These are phyloP conservation scores for Notothenia rossii DNA, from an alignment of 2,113 vertebrate genomes.

Conservation along the genomic window DNA sequence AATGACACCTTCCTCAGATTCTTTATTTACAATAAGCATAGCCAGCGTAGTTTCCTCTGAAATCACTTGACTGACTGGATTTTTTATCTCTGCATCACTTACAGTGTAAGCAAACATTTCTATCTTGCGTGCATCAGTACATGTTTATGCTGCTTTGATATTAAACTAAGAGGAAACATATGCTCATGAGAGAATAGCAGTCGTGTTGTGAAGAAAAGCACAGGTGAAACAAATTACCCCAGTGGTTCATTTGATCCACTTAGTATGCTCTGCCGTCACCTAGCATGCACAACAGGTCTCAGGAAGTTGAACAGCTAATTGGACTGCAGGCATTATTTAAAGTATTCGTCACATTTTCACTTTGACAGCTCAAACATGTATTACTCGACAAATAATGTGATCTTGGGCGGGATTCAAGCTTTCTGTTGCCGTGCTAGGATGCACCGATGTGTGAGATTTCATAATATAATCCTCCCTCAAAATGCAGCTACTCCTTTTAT, in stretches of 20 bases:
- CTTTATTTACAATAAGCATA: neutral
- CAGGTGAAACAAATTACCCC: neutral
- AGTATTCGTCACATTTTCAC: neutral
- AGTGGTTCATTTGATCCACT: slow-evolving; percentile 1
- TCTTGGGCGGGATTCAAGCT: neutral
- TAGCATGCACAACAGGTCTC: neutral
- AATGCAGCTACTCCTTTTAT: neutral
- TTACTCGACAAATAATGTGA: slow-evolving; percentile 6
- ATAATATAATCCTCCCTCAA: slow-evolving; percentile 44
- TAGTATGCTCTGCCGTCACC: neutral
- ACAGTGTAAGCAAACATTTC: neutral
- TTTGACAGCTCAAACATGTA: slow-evolving; percentile 7
- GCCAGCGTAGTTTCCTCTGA: neutral
- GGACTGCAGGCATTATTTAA: slow-evolving; percentile 12
- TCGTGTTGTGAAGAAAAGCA: slow-evolving; percentile 1
- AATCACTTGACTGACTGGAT: neutral
- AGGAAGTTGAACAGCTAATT: slow-evolving; percentile 1
- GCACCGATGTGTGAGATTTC: slow-evolving; percentile 48
- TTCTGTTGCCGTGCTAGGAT: neutral
- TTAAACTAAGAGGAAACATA: neutral
- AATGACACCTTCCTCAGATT: neutral
- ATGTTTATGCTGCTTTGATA: neutral
- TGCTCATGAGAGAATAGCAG: neutral
- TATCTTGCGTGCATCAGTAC: neutral
- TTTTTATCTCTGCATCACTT: neutral